Conservation (phyloP, 2,797 vertebrate species). For the Ataeniobius toweri region DNA sequence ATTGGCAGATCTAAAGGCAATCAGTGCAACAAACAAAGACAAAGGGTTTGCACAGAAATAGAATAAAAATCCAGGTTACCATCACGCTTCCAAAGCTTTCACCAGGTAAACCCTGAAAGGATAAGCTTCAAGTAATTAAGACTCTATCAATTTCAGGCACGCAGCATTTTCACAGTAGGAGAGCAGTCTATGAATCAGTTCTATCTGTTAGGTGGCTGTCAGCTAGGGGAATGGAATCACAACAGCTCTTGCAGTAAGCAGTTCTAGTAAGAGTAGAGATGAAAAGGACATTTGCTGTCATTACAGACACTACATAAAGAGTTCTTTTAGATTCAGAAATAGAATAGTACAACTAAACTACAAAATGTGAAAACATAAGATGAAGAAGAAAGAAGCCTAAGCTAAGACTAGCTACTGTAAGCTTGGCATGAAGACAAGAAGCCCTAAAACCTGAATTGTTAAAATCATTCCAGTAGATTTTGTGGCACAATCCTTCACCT, state of each 20-base stretch:
- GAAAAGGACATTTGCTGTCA: slow-evolving; percentile 52
- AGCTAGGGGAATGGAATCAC: slow-evolving; percentile 43
- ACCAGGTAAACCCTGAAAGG: slow-evolving; percentile 40
- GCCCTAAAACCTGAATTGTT: too few species aligned
- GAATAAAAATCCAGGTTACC: slow-evolving; percentile 29
- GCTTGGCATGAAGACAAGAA: too few species aligned
- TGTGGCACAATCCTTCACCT: too few species aligned
- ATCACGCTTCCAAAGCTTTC: slow-evolving; percentile 31
- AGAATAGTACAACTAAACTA: not conserved
- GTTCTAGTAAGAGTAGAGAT: slow-evolving; percentile 32
- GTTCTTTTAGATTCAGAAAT: slow-evolving; percentile 15
- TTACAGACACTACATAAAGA: slow-evolving; percentile 32
- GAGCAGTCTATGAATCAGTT: slow-evolving; percentile 41
- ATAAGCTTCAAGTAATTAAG: slow-evolving; percentile 54
- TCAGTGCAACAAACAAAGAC: slow-evolving; percentile 32
- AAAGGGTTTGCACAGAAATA: slow-evolving; percentile 33
- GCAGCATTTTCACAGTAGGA: slow-evolving; percentile 21
- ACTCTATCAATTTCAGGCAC: slow-evolving; percentile 39
- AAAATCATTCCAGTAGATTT: too few species aligned
- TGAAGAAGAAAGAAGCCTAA: too few species aligned
- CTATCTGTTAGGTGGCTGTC: slow-evolving; percentile 50
- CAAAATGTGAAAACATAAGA: too few species aligned
- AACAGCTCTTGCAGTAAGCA: slow-evolving; percentile 58
- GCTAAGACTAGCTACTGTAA: too few species aligned
- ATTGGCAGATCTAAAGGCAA: slow-evolving; percentile 55